These are phyloP conservation scores for Parnassius orleans DNA, from an alignment of 2,888 invertebrate species.

Conservation along the genomic window DNA sequence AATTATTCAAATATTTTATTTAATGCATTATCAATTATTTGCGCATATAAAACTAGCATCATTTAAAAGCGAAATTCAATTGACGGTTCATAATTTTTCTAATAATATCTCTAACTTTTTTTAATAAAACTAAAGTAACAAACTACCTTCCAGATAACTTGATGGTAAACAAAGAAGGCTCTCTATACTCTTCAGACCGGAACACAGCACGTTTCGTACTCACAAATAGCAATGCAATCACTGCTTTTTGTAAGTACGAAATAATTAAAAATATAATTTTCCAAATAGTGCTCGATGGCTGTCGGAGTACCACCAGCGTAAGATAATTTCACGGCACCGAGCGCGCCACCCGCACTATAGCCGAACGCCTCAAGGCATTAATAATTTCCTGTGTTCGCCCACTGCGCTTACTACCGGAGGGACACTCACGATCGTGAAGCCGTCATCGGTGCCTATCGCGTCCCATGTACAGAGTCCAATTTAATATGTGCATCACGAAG, in stretches of 20 bases:
- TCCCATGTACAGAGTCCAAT: slow-evolving; percentile 74
- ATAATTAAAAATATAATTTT: slow-evolving; percentile 24
- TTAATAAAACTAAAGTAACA: too few relatives aligned
- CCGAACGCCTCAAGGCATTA: slow-evolving; percentile 53
- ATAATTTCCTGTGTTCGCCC: slow-evolving; percentile 55
- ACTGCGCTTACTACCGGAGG: slow-evolving; percentile 55
- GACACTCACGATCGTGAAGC: slow-evolving; percentile 67
- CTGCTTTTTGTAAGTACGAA: too few relatives aligned
- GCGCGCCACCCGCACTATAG: slow-evolving; percentile 61
- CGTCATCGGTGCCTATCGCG: slow-evolving; percentile 65
- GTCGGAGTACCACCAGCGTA: slow-evolving; percentile 41
- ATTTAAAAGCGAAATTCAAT: too few relatives aligned
- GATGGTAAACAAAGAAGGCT: too few relatives aligned
- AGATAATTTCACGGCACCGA: slow-evolving; percentile 56
- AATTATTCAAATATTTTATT: not conserved
- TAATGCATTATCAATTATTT: too few relatives aligned
- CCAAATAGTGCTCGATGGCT: slow-evolving; percentile 47
- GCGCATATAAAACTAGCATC: too few relatives aligned
- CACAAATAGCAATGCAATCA: too few relatives aligned
- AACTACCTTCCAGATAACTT: too few relatives aligned
- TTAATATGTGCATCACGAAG: slow-evolving; percentile 81
- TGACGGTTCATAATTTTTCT: too few relatives aligned
- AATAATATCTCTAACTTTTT: too few relatives aligned
- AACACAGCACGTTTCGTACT: too few relatives aligned
- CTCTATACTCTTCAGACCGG: too few relatives aligned